A percentile compares a stretch with the other conserved stretches of the same genome.
phyloP scores from a whole-genome alignment of 1,140 invertebrate species.

The Heliconius nattereri region DNA sequence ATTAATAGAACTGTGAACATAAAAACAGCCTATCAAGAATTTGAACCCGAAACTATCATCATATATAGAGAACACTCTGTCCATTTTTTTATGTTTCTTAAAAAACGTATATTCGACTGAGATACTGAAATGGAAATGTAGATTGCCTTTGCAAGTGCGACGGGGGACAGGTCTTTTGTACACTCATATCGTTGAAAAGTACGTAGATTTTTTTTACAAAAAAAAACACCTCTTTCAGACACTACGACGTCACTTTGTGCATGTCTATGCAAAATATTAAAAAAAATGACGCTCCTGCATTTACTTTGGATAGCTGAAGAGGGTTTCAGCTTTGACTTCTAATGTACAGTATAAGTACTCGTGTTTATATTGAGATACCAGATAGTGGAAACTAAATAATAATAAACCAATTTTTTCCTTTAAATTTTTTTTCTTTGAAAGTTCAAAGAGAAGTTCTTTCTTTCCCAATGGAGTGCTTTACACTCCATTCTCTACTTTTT shows the following conservation, averaged over 20 bases:
- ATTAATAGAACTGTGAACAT: too few relatives aligned
- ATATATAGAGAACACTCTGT: not conserved
- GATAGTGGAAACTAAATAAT: too few relatives aligned
- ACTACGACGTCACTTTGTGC: not conserved
- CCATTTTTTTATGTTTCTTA: constrained; percentile 1
- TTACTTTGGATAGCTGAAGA: not conserved
- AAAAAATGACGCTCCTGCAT: not conserved
- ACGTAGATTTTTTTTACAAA: not conserved
- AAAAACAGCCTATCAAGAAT: too few relatives aligned
- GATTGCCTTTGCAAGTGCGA: constrained; percentile 13
- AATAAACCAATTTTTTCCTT: too few relatives aligned
- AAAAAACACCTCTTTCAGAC: not conserved
- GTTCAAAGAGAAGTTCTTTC: too few relatives aligned
- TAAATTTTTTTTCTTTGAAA: too few relatives aligned
- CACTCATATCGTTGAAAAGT: constrained; percentile 12
- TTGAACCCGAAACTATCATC: not conserved
- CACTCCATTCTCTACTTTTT: too few relatives aligned
- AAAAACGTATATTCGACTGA: not conserved
- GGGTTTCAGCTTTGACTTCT: too few relatives aligned
- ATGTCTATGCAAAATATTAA: not conserved
- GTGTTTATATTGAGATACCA: too few relatives aligned
- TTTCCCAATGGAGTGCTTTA: too few relatives aligned
- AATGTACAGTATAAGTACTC: too few relatives aligned
- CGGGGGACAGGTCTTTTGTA: constrained; percentile 10
- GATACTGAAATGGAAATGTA: constrained; percentile 1